Percentiles rank a stretch among this genome's conserved stretches.
Evolutionary conservation across 2,113 vertebrate genomes (phyloP).

Genomic region (Gopherus flavomarginatus): DNA sequence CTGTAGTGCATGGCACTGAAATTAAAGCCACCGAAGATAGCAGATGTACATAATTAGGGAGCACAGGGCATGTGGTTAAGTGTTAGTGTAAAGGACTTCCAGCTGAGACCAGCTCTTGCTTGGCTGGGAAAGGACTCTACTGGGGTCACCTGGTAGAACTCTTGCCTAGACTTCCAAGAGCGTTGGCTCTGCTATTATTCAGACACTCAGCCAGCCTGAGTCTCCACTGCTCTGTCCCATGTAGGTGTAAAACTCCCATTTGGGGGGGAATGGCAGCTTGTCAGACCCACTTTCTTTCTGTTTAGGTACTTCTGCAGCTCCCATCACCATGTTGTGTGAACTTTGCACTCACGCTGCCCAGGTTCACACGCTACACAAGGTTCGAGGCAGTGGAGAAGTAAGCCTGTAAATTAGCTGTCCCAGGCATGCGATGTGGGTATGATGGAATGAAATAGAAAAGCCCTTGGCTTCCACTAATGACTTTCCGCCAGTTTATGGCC

Average conservation of each 20-base stretch:
- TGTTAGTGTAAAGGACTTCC: background rate
- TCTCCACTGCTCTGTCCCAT: background rate
- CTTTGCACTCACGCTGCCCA: background rate
- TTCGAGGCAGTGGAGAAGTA: background rate
- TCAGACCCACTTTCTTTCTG: background rate
- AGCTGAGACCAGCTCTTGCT: background rate
- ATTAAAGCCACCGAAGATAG: background rate
- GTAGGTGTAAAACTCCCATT: background rate
- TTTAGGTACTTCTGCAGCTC: background rate
- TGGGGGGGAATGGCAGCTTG: background rate
- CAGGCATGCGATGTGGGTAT: background rate
- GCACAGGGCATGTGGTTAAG: background rate
- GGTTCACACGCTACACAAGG: background rate
- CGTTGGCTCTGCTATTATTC: background rate
- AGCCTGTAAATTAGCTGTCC: background rate
- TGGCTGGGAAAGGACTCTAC: background rate
- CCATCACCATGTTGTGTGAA: background rate
- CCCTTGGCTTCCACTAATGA: accelerated
- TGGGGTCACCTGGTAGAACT: background rate
- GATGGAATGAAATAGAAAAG: background rate
- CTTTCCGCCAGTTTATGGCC: accelerated
- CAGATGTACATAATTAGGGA: background rate
- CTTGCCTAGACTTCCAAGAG: background rate
- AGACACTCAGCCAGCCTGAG: background rate
- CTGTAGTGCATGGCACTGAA: background rate